Percentiles rank a stretch among this genome's conserved stretches.
phyloP scores from a whole-genome alignment of 2,113 vertebrate species.

The Petrocephalus zakoni region DNA sequence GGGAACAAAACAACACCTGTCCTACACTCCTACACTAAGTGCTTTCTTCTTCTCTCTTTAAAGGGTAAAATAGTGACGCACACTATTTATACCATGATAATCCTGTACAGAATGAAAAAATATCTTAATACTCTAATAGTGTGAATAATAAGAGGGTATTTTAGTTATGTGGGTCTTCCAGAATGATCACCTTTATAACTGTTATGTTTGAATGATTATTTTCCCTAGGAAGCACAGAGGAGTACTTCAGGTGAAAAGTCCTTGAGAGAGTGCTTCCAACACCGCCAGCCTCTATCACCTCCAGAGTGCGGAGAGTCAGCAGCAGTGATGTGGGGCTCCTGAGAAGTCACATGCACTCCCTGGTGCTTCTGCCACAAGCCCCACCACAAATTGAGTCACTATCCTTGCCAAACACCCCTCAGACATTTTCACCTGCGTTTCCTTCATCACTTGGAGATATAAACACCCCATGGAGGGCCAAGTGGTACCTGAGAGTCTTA shows the following conservation, averaged over 20 bases:
- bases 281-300: neutral
- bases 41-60: neutral
- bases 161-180: constrained; percentile 1
- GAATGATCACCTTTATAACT: neutral
- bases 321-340: neutral
- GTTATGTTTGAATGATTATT: neutral
- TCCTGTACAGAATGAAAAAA: neutral
- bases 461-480: neutral
- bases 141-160: neutral
- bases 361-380: neutral
- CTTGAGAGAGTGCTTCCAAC: neutral
- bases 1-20: neutral
- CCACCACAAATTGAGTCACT: neutral
- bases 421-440: neutral
- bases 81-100: neutral
- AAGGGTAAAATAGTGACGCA: neutral
- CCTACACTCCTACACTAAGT: neutral
- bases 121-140: neutral
- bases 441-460: neutral
- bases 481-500: neutral
- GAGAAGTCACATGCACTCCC: neutral
- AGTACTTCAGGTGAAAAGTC: neutral
- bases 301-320: neutral
- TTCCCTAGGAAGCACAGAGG: neutral
- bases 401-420: neutral